These are phyloP conservation scores for Poecilia picta DNA, from an alignment of 2,797 vertebrate genomes.

Conservation along the genomic window DNA sequence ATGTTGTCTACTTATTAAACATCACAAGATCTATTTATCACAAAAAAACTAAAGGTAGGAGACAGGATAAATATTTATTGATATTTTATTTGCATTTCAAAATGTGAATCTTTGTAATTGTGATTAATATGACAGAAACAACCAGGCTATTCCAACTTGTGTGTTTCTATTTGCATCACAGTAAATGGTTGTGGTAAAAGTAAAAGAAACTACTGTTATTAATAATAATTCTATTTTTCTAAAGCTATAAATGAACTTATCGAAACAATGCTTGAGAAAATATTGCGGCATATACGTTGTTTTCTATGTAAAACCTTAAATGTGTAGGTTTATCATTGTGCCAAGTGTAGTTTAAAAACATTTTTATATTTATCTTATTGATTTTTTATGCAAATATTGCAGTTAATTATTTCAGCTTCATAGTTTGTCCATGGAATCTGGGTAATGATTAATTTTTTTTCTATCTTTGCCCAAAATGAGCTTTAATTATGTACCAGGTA, in stretches of 20 bases:
- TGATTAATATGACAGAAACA: no score
- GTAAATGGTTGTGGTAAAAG: not conserved
- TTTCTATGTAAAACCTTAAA: not conserved
- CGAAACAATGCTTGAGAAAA: not conserved
- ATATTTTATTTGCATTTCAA: not conserved
- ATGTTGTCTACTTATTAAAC: not conserved
- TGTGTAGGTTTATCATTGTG: not conserved
- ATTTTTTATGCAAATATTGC: not conserved
- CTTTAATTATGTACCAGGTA: not conserved
- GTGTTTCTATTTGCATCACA: not conserved
- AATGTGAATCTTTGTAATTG: no score
- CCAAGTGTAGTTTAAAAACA: not conserved
- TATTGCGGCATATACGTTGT: not conserved
- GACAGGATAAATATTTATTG: not conserved
- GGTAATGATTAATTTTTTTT: not conserved
- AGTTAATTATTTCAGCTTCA: not conserved
- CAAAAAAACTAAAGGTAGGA: not conserved
- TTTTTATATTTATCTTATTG: not conserved
- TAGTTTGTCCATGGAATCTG: not conserved
- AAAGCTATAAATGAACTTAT: not conserved
- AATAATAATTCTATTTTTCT: not conserved
- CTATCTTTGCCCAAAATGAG: not conserved
- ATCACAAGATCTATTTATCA: constrained; percentile 7
- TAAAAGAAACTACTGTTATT: not conserved
- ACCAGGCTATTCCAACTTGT: not conserved